phyloP scores from a whole-genome alignment of 2,797 vertebrate genomes.

The Manis pentadactyla region DNA sequence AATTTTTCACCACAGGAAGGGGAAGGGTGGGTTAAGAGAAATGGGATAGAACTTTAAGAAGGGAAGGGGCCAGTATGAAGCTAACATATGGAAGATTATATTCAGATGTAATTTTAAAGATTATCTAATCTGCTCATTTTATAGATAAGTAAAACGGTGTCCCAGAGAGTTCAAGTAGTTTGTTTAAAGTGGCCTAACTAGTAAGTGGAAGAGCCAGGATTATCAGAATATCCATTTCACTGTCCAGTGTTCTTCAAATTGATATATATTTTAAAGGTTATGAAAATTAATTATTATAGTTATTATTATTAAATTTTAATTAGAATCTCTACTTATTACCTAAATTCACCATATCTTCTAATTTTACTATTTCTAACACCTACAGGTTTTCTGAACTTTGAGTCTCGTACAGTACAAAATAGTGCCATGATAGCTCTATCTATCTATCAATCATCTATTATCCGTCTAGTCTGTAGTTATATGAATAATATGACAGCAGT shows the following conservation, averaged over 20 bases:
- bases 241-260: neutral
- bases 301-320: neutral
- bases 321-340: neutral
- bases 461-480: neutral
- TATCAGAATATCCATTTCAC: neutral
- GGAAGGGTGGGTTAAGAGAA: neutral
- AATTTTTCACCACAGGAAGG: neutral
- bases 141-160: neutral
- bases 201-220: neutral
- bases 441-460: neutral
- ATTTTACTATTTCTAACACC: slow-evolving; percentile 2
- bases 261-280: slow-evolving; percentile 29
- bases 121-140: neutral
- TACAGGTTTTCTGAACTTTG: slow-evolving; percentile 43
- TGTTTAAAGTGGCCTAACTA: neutral
- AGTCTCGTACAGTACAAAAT: neutral
- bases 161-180: neutral
- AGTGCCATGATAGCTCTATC: neutral
- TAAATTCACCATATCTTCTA: neutral
- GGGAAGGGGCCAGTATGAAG: neutral
- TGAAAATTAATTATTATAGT: neutral
- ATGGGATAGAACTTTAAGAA: slow-evolving; percentile 9
- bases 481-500: neutral
- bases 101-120: slow-evolving; percentile 9
- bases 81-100: neutral